Percentiles rank a stretch among this genome's conserved stretches.
phyloP scores from a whole-genome alignment of 2,888 invertebrate genomes.

The Allacma fusca region DNA sequence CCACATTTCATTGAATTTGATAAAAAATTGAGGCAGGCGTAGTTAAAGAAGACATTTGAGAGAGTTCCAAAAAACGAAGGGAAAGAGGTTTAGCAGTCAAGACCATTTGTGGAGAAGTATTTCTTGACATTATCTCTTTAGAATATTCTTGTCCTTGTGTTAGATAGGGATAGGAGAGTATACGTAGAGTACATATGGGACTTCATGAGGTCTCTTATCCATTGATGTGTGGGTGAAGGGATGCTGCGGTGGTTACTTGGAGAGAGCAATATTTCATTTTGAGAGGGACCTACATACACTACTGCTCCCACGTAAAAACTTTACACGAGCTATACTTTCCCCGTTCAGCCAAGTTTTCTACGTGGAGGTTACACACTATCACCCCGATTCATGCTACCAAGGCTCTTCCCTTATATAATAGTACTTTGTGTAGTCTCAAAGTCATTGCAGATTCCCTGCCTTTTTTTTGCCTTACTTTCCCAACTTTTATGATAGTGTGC shows the following conservation, averaged over 20 bases:
- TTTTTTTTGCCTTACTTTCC: no score
- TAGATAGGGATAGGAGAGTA: background rate
- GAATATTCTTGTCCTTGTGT: background rate
- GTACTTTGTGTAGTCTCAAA: no score
- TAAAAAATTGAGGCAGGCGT: background rate
- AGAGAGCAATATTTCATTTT: conserved; percentile 4
- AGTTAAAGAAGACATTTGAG: background rate
- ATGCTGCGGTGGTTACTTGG: background rate
- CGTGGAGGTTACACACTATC: no score
- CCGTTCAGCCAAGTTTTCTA: no score
- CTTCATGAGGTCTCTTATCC: background rate
- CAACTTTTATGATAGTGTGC: no score
- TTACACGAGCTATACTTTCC: no score
- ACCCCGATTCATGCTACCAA: no score
- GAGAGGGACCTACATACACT: background rate
- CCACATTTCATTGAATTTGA: no score
- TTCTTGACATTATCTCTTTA: background rate
- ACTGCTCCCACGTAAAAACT: background rate
- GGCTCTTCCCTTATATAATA: no score
- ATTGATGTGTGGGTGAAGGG: background rate
- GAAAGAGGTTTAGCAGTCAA: background rate
- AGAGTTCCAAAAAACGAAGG: background rate
- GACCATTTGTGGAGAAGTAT: background rate
- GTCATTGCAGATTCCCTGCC: no score
- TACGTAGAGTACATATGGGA: background rate